Evolutionary conservation across 1,140 invertebrate species (phyloP).

Genomic region (Neomicropteryx cornuta): DNA sequence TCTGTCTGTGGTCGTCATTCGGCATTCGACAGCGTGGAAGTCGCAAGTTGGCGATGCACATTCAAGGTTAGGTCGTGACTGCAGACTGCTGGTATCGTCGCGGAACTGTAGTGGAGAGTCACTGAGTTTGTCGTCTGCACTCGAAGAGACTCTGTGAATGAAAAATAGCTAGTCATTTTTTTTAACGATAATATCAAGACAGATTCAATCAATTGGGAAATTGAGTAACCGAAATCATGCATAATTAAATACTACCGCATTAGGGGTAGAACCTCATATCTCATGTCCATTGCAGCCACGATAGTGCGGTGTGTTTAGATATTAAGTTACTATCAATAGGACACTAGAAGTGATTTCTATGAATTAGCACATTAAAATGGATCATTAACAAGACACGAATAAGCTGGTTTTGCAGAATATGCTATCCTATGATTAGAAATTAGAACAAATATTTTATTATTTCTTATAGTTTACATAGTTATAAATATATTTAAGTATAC

Average conservation of each 20-base stretch:
- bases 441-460: background rate
- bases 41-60: conserved; percentile 29
- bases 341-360: conserved; percentile 24
- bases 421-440: background rate
- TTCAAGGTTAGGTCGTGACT: conserved; percentile 26
- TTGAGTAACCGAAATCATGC: background rate
- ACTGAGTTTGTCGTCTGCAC: conserved; percentile 32
- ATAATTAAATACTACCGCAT: background rate
- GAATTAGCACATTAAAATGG: conserved; percentile 7
- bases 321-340: background rate
- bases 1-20: conserved; percentile 34
- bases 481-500: conserved; percentile 4
- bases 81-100: conserved; percentile 25
- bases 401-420: too few relatives aligned
- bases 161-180: background rate
- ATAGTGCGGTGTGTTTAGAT: background rate
- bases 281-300: background rate
- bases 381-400: background rate
- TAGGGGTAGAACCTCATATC: background rate
- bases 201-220: background rate
- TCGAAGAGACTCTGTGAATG: conserved; percentile 19
- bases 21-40: conserved; percentile 37
- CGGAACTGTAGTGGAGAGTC: too few relatives aligned
- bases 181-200: background rate
- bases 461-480: background rate